phyloP scores from a whole-genome alignment of 2,888 invertebrate genomes.

The Drosophila phalerata region DNA sequence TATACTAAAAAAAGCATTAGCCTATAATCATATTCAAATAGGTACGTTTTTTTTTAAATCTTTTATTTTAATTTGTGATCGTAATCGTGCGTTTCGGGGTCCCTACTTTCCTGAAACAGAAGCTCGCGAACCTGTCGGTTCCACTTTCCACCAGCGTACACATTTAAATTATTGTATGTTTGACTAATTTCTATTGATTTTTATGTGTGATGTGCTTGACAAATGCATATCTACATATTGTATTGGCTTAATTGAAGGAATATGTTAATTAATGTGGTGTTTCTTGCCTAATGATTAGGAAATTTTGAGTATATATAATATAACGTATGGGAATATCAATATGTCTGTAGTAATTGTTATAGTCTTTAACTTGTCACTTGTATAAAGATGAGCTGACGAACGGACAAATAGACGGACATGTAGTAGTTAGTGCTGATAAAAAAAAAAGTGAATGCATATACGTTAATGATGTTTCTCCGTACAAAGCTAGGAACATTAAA shows the following conservation, averaged over 20 bases:
- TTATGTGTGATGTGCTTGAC: slow-evolving; percentile 60
- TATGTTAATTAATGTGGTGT: not conserved
- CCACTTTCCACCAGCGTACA: slow-evolving; percentile 67
- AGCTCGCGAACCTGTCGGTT: slow-evolving; percentile 75
- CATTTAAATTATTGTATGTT: slow-evolving; percentile 72
- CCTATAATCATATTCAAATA: slow-evolving; percentile 71
- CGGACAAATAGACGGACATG: not conserved
- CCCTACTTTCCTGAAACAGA: slow-evolving; percentile 59
- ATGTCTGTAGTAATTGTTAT: not conserved
- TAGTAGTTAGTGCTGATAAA: not conserved
- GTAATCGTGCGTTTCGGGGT: slow-evolving; percentile 39
- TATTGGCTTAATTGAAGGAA: not conserved
- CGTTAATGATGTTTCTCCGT: not conserved
- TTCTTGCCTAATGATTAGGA: not conserved
- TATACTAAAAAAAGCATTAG: slow-evolving; percentile 53
- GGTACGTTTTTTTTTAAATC: slow-evolving; percentile 71
- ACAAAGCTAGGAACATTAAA: not conserved
- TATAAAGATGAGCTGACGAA: not conserved
- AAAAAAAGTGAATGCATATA: not conserved
- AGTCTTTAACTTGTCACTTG: not conserved
- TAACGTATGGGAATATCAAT: not conserved
- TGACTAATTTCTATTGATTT: slow-evolving; percentile 72
- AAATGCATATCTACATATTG: slow-evolving; percentile 35
- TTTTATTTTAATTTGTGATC: slow-evolving; percentile 65
- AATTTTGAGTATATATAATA: not conserved